Evolutionary conservation across 2,113 vertebrate species (phyloP), one percentile per base, ranked within the genome.

Genomic region (Trichechus manatus): DNA sequence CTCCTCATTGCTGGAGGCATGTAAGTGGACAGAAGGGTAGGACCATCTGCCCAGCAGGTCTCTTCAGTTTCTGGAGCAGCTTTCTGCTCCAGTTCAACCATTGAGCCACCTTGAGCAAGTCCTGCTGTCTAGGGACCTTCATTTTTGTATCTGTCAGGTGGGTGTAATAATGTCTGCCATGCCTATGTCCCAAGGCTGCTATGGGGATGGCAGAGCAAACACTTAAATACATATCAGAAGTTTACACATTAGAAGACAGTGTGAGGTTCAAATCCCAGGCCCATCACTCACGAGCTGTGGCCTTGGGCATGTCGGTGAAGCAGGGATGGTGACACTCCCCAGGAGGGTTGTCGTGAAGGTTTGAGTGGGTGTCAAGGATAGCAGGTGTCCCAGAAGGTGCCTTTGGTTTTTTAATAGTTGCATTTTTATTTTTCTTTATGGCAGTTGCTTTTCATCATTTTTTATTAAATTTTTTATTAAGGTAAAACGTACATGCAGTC

Each of bases 111-210:
- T 17, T 25, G 64, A 59, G 81, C 53, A 44, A 33, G 17, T 19
- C 23, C 44, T 66, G 20, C 23, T 1, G 0, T 68, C 75, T 23
- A 56, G 36, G 53, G 42, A 31, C 83, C 20, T 36, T 63, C 63
- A 19, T 83, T 50, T 81, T 64, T 31, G 0, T 20, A 1, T 59
- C 91, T 61, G 50, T 47, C 1, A 90, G 91, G 44, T 27, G 42
- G 82, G 50, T n/a, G 2, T 53, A 6, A 20, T 11, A 1, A 39
- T 6, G 9, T 6, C 42, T 20, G 42, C 50, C 4, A 0, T 6
- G 56, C 29, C 70, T 3, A 1, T 36, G 64, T 42, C 39, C 72
- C 0, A 25, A 31, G 50, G 63, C 36, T 50, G 44, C 50, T 0
- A 0, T 36, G 61, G 70, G 50, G 27, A 15, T 1, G 22, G 22